Percentiles rank a stretch among this genome's conserved stretches.
These are phyloP conservation scores for Hipposideros larvatus DNA, from an alignment of 2,797 vertebrate genomes.

Conservation along the genomic window DNA sequence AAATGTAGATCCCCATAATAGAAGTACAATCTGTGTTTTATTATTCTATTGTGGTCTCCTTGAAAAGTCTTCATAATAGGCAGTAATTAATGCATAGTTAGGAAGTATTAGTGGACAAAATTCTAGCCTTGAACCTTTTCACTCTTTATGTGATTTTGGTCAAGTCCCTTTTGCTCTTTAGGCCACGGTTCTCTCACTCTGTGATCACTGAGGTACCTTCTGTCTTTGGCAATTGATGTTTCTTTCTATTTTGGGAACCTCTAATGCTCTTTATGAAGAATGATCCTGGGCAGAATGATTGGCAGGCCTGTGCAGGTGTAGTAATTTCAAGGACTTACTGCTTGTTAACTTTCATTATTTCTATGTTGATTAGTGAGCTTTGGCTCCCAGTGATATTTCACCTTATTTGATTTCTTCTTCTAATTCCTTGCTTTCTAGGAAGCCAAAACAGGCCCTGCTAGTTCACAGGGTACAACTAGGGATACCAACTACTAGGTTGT, in stretches of 20 bases:
- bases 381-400: not conserved
- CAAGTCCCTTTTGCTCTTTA: not conserved
- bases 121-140: not conserved
- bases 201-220: not conserved
- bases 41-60: not conserved
- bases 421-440: not conserved
- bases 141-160: not conserved
- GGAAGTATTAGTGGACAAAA: not conserved
- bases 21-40: not conserved
- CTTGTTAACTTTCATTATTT: slow-evolving; percentile 30
- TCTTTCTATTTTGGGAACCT: not conserved
- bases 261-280: not conserved
- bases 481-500: not conserved
- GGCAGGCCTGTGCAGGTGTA: not conserved
- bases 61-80: not conserved
- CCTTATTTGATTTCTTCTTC: not conserved
- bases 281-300: not conserved
- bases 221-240: not conserved
- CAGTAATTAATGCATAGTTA: not conserved
- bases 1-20: not conserved
- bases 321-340: not conserved
- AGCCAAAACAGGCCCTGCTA: not conserved
- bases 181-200: not conserved
- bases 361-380: not conserved
- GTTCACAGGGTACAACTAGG: not conserved